Conservation (phyloP, 2,113 vertebrate species). For the Podilymbus podiceps region DNA sequence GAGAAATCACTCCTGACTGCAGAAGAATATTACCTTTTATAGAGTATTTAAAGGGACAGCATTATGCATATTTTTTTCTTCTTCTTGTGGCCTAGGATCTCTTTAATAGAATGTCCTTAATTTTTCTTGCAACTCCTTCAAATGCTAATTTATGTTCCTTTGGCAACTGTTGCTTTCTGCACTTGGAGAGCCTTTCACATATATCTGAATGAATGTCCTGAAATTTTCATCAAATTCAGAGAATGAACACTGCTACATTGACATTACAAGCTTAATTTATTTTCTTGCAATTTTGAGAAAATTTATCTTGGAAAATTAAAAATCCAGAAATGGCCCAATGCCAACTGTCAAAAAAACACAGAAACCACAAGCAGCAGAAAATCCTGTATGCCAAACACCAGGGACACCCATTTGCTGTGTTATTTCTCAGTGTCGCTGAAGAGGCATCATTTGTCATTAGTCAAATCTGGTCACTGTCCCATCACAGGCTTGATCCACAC, state of each 20-base stretch:
- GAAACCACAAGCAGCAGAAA: background rate
- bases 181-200: background rate
- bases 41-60: background rate
- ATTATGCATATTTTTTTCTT: background rate
- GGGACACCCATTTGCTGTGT: background rate
- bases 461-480: background rate
- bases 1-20: background rate
- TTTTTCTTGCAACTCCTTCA: background rate
- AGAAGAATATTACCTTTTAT: background rate
- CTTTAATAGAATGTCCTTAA: background rate
- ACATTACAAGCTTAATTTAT: background rate
- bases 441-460: background rate
- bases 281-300: background rate
- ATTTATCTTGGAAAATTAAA: background rate
- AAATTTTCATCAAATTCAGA: background rate
- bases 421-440: background rate
- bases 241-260: background rate
- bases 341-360: background rate
- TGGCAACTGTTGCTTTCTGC: background rate
- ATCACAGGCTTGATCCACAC: background rate
- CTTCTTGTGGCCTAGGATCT: background rate
- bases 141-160: background rate
- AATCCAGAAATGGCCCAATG: background rate
- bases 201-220: background rate
- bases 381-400: background rate